Conservation (phyloP, 1,140 invertebrate genomes). For the Microplitis mediator region DNA sequence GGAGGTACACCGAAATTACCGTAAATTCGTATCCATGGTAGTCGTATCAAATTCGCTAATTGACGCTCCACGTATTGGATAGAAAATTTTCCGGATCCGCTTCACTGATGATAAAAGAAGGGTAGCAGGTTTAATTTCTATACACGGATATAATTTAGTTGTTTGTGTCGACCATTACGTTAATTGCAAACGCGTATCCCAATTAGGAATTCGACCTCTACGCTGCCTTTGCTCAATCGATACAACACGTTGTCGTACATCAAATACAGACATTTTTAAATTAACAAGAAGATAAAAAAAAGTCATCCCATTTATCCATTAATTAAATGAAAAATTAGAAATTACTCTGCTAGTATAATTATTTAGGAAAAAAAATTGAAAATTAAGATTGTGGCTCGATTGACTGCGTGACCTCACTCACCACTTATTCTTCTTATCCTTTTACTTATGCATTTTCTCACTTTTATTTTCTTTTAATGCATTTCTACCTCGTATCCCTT, state of each 20-base stretch:
- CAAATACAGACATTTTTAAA: not conserved
- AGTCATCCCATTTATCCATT: no score
- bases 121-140: slow-evolving; percentile 26
- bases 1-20: no score
- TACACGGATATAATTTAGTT: slow-evolving; percentile 42
- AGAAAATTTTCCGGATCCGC: slow-evolving; percentile 41
- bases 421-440: no score
- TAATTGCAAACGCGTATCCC: slow-evolving; percentile 44
- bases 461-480: slow-evolving; percentile 4
- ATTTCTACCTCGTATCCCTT: not conserved
- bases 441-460: not conserved
- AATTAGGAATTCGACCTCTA: slow-evolving; percentile 31
- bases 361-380: no score
- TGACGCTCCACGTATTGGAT: slow-evolving; percentile 18
- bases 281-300: not conserved
- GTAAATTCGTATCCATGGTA: no score
- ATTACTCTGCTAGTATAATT: no score
- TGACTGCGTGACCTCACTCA: no score
- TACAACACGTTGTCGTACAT: not conserved
- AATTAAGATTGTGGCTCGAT: no score
- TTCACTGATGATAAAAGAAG: slow-evolving; percentile 37
- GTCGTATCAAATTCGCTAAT: no score
- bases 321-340: no score
- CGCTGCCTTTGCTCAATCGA: not conserved
- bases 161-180: slow-evolving; percentile 47